These are phyloP conservation scores for Balearica regulorum DNA, from an alignment of 2,797 vertebrate species.

Conservation along the genomic window DNA sequence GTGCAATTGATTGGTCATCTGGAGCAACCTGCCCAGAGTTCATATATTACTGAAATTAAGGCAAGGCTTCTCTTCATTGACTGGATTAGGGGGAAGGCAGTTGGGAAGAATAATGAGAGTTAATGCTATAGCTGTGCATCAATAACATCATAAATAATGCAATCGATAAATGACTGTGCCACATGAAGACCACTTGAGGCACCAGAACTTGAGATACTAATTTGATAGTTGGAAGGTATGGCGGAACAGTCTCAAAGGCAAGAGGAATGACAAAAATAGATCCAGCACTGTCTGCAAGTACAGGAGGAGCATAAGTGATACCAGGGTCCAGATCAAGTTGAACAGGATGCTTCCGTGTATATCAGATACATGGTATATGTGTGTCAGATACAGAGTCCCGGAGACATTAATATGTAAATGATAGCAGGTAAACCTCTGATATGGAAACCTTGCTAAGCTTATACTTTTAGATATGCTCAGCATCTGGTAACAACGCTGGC, in stretches of 20 bases:
- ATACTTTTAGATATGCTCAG: background rate
- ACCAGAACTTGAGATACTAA: background rate
- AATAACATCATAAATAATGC: background rate
- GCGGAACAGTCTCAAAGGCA: background rate
- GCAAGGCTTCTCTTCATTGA: background rate
- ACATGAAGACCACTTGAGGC: background rate
- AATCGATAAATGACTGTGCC: background rate
- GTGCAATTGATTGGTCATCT: background rate
- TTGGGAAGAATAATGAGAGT: background rate
- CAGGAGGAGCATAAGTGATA: background rate
- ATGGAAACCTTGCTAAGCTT: background rate
- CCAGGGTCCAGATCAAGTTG: background rate
- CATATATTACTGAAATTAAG: background rate
- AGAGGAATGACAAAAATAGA: background rate
- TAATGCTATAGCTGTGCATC: background rate
- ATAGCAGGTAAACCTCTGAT: background rate
- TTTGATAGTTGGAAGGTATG: background rate
- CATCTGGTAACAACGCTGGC: background rate
- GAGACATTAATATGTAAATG: background rate
- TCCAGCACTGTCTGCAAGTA: background rate
- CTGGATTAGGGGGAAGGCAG: background rate
- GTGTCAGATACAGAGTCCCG: background rate
- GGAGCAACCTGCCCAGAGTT: background rate
- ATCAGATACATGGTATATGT: background rate
- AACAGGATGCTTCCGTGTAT: background rate